A percentile compares a stretch with the other conserved stretches of the same genome.
Evolutionary conservation across 2,888 invertebrate genomes (phyloP).

Genomic region (Boloria selene): DNA sequence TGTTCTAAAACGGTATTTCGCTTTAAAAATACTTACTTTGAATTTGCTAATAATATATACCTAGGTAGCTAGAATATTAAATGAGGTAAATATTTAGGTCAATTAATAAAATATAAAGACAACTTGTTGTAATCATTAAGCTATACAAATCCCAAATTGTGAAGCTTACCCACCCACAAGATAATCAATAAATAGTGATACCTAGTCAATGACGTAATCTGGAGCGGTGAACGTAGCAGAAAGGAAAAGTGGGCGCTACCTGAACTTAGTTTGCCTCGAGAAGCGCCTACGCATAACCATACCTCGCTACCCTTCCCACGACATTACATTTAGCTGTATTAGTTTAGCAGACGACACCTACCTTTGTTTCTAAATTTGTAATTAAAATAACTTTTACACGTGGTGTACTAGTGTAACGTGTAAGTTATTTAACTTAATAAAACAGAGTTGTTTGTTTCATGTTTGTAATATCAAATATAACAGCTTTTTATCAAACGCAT

Average conservation of each 20-base stretch:
- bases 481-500: too few relatives aligned
- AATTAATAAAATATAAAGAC: neutral
- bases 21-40: neutral
- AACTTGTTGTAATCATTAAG: neutral
- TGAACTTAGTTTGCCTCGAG: conserved; percentile 60
- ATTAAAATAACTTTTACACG: neutral
- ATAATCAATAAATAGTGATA: conserved; percentile 44
- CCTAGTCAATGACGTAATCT: conserved; percentile 71
- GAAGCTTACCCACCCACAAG: conserved; percentile 25
- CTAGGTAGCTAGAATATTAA: too few relatives aligned
- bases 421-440: too few relatives aligned
- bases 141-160: conserved; percentile 1
- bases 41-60: too few relatives aligned
- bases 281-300: conserved; percentile 62
- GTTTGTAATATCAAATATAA: too few relatives aligned
- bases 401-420: too few relatives aligned
- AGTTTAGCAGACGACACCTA: neutral
- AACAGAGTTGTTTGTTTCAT: too few relatives aligned
- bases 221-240: conserved; percentile 74
- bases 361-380: neutral
- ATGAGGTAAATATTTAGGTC: too few relatives aligned
- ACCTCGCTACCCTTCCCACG: conserved; percentile 45
- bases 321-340: conserved; percentile 14
- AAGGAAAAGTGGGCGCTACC: conserved; percentile 79
- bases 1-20: neutral